Conservation (phyloP, 2,797 vertebrate genomes). For the Cheirogaleus major region DNA sequence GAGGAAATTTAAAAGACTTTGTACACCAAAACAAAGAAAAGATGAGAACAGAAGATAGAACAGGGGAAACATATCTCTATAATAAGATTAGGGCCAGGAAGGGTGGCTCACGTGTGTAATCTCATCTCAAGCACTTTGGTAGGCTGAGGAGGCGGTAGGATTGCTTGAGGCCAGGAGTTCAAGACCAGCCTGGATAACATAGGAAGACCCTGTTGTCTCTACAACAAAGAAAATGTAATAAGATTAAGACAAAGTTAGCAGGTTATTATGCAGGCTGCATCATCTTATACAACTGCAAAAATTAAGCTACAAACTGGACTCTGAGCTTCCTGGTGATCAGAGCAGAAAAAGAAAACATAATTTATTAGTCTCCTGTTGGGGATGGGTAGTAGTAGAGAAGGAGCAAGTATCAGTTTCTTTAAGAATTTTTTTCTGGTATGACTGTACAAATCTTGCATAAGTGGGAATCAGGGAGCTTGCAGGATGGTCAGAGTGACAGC, state of each 20-base stretch:
- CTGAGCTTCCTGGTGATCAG: neutral
- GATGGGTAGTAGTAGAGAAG: too few relatives aligned
- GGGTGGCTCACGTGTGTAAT: neutral
- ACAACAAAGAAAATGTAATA: neutral
- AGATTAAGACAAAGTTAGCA: neutral
- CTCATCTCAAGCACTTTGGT: neutral
- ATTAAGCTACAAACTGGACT: neutral
- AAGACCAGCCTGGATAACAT: neutral
- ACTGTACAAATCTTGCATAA: neutral
- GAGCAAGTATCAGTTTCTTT: neutral
- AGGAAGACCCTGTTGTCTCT: neutral
- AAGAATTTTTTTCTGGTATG: neutral
- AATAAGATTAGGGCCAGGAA: neutral
- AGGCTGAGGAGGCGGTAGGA: neutral
- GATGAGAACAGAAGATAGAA: neutral
- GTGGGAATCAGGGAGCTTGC: neutral
- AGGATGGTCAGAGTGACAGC: neutral
- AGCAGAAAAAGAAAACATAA: neutral
- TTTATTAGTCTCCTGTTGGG: neutral
- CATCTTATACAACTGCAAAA: neutral
- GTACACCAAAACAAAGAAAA: neutral
- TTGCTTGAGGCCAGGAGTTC: neutral
- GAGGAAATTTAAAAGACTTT: neutral
- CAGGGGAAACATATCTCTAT: neutral
- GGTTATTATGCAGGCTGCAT: neutral